Base-by-base conservation (phyloP, 2,797 vertebrate species). In the Megaceryle alcyon region DNA sequence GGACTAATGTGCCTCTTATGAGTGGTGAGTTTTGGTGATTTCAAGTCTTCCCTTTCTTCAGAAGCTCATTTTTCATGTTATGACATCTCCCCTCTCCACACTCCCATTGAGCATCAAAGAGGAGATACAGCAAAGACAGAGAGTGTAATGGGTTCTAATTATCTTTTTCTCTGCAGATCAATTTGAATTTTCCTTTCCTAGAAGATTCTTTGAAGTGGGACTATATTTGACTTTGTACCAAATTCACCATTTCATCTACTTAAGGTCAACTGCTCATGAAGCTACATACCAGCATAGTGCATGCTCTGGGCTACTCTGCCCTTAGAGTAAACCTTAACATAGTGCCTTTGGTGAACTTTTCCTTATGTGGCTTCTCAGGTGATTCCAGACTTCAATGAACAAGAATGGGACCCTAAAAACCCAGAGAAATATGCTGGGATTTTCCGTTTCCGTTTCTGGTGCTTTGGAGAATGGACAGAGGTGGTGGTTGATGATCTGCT, bases 361-460 rank as follows among this genome's bases (percentile, higher is more conserved):
- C 46, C n/a, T 94, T 41, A 57, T 3, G 0, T 94, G 73, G 7
- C 44, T 96, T 71, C 88, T 31, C 92, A 99, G 99, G 99, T 99
- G 33, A 99, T 99, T 96, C 99, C 99, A 76, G 97, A 98, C 83
- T 98, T 96, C 57, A 98, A 97, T 0, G 98, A 99, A 43, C 99
- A 99, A 96, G 99, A 99, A 57, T 99, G 99, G 99, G 98, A 99
- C 85, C 86, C 96, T 43, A 98, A 98, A 72, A 86, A 1, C 21
- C 98, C 98, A 0, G 98, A 98, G 70, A 97, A 93, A 85, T 99
- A 99, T 4, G 98, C 98, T 9, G 99, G 99, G 65, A 99, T 99
- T 91, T 99, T 99, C 94, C 99, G 98, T 78, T 99, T 99, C 94
- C 98, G 98, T 72, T 99, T 99, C 97, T 99, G 99, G 99, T 97